Evolutionary conservation across 2,113 vertebrate genomes (phyloP).

Genomic region (Cynocephalus volans): DNA sequence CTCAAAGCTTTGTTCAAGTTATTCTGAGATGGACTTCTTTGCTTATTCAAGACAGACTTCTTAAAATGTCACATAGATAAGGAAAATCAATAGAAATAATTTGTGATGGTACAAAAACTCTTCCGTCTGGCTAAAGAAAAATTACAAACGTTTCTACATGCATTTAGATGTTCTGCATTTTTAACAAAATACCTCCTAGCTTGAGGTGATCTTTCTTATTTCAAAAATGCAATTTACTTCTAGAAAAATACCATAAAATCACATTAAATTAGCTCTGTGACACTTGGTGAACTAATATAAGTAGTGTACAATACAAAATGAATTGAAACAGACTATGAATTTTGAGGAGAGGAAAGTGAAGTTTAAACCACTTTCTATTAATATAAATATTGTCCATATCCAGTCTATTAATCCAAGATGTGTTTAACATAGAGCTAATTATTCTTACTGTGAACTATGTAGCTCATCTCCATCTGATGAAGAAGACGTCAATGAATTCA

Average conservation of each 20-base stretch:
- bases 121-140: not conserved
- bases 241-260: not conserved
- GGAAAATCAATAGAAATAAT: not conserved
- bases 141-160: not conserved
- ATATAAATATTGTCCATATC: not conserved
- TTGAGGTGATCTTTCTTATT: not conserved
- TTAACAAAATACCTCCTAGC: not conserved
- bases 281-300: not conserved
- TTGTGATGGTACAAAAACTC: not conserved
- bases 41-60: not conserved
- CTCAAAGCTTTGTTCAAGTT: not conserved
- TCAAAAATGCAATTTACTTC: slow-evolving; percentile 13
- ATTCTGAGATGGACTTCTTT: not conserved
- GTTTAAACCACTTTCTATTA: not conserved
- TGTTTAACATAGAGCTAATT: slow-evolving; percentile 12
- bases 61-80: not conserved
- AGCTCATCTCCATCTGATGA: not conserved
- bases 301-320: not conserved
- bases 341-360: not conserved
- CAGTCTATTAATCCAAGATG: not conserved
- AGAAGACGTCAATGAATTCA: not conserved
- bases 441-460: not conserved
- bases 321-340: not conserved
- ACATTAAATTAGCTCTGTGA: not conserved
- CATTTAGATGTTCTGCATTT: slow-evolving; percentile 35